Evolutionary conservation across 2,113 vertebrate species (phyloP), one percentile per base, ranked within the genome.

Genomic region (Erythrocercus mccallii): DNA sequence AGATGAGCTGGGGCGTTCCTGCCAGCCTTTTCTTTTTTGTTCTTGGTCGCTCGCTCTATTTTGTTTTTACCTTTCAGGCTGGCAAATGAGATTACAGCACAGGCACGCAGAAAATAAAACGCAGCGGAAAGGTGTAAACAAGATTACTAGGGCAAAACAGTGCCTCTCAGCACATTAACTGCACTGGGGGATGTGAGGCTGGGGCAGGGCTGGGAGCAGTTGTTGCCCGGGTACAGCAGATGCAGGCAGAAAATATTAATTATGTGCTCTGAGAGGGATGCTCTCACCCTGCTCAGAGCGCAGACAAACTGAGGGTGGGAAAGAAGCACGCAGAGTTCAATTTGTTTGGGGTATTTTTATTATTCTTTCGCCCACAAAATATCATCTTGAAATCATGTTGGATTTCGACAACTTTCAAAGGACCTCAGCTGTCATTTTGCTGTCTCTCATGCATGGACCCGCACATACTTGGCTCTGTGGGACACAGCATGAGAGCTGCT

Each of bases 91-190:
- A 92, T 95, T 61, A 57, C 54, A 50, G 80, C 48, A 80, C 22
- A 81, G 80, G 76, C 57, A 57, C 4, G 44, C 58, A 92, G 86
- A 74, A 90, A 94, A 79, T 53, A 92, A 87, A 91, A 66, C 35
- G 47, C 48, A 61, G 61, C 0, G 3, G 66, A 76, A 88, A 85
- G 6, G 37, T 35, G 45, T 81, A 81, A 93, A 94, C 56, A 95
- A 76, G 68, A 90, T 88, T 92, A 83, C 15, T 38, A 30, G 38
- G 62, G 21, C n/a, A 44, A 91, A 78, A 35, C 33, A 86, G 65
- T n/a, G 82, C 86, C 35, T 42, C 40, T 94, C 58, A 89, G 72
- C 70, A 88, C 40, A 37, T 60, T 24, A 61, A 23, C 54, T 69
- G 66, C 45, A 6, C 50, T 45, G 73, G 58, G 44, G 37, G 33